Conservation (phyloP, 2,888 invertebrate genomes). For the Pseudoips prasinana region DNA sequence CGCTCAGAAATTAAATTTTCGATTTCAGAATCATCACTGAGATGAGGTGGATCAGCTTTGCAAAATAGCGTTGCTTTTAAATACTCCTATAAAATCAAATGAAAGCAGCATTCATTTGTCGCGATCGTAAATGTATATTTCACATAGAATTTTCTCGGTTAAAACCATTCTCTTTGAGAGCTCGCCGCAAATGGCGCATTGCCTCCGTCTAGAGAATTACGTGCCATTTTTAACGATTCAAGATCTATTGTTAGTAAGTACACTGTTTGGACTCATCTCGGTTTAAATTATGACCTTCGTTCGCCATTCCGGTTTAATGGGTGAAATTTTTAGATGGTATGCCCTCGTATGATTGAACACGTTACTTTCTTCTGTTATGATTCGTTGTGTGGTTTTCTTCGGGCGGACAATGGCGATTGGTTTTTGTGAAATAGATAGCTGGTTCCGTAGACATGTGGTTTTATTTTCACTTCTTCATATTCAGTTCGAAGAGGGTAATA, state of each 20-base stretch:
- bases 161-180: constrained; percentile 6
- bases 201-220: constrained; percentile 45
- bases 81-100: too few species aligned
- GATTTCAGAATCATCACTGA: too few species aligned
- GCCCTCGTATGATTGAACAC: constrained; percentile 38
- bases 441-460: background rate
- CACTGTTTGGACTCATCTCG: constrained; percentile 49
- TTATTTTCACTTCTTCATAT: constrained; percentile 14
- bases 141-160: background rate
- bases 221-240: constrained; percentile 46
- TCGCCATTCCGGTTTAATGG: constrained; percentile 34
- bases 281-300: constrained; percentile 55
- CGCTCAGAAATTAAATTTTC: too few species aligned
- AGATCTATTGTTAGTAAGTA: constrained; percentile 50
- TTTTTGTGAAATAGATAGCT: constrained; percentile 9
- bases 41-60: too few species aligned
- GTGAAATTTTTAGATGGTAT: constrained; percentile 37
- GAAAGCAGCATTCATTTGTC: too few species aligned
- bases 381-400: constrained; percentile 26
- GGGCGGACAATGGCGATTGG: constrained; percentile 13
- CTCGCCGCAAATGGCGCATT: constrained; percentile 25
- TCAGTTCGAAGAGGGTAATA: constrained; percentile 11
- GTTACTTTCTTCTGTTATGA: constrained; percentile 47
- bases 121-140: background rate
- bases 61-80: too few species aligned